Conservation (phyloP, 1,140 invertebrate genomes). For the Diabrotica undecimpunctata region DNA sequence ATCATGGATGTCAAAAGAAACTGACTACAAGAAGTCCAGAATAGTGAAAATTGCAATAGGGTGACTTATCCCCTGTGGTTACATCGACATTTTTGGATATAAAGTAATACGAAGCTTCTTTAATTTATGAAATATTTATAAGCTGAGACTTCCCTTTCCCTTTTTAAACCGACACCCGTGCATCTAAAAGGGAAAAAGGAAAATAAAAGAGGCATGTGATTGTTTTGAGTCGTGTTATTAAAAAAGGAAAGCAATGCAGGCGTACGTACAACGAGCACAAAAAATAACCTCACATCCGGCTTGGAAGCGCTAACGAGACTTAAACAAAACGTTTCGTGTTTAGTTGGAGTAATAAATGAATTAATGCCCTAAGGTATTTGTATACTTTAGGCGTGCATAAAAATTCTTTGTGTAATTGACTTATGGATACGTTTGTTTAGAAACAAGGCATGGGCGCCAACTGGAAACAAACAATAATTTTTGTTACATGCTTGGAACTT, state of each 20-base stretch:
- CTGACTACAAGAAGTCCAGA: too few relatives aligned
- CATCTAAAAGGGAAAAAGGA: background rate
- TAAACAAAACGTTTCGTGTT: constrained; percentile 15
- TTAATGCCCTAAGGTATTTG: constrained; percentile 14
- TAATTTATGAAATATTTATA: too few relatives aligned
- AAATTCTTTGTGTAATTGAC: background rate
- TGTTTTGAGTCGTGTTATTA: constrained; percentile 12
- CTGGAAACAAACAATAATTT: background rate
- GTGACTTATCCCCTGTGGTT: too few relatives aligned
- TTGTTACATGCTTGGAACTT: too few relatives aligned
- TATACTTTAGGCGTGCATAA: constrained; percentile 12
- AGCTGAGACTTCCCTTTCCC: too few relatives aligned
- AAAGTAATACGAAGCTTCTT: too few relatives aligned
- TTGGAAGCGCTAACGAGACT: constrained; percentile 12
- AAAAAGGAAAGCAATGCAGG: constrained; percentile 7
- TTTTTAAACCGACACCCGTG: background rate
- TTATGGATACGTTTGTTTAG: too few relatives aligned
- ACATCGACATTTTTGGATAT: too few relatives aligned
- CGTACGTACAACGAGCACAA: constrained; percentile 8
- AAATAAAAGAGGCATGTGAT: constrained; percentile 14
- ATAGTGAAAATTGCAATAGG: too few relatives aligned
- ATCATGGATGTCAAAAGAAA: too few relatives aligned
- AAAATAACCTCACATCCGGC: constrained; percentile 21
- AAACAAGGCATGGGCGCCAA: background rate
- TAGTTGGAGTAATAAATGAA: constrained; percentile 12